Base-by-base conservation (phyloP, 1,140 invertebrate genomes). In the Mya arenaria region DNA sequence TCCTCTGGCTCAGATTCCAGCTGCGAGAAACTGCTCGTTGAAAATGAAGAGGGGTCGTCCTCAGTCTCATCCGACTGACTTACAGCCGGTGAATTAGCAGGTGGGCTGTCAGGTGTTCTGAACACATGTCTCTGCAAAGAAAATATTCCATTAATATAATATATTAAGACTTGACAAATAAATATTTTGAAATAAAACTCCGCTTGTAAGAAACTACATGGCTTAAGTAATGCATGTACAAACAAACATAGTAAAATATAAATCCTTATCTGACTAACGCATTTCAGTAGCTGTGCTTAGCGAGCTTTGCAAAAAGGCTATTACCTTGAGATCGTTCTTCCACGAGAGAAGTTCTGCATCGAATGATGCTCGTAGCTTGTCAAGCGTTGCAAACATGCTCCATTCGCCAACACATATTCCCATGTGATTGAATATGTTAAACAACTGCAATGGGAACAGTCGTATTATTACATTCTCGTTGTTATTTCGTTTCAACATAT, bases 381-480 rank as follows among this genome's bases (percentile, higher is more conserved):
- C 36, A 5, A 69, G n/a, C 4, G 65, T 69, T 44, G 36, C 23
- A 17, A 69, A 48, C 65, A 69, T 69, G 3, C n/a, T 28, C 19
- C 23, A 15, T 25, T 69, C 65, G 17, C 65, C 37, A 4, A 44
- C 37, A 44, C 65, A 69, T n/a, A 69, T 48, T 1, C 65, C 65
- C n/a, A 69, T 8, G 19, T 37, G 30, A 41, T 66, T 66, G n/a
- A 66, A 66, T 28, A 5, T 41, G 32, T 4, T 23, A 25, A 66
- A 66, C 30, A 66, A n/a, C 63, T 66, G 62, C 23, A 37, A 37
- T 37, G 25, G 13, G 10, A 37, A 30, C n/a, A 13, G n/a, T 48
- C 13, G n/a, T 48, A n/a, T n/a, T 15, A 15, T n/a, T 48, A 48
- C n/a, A n/a, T n/a, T n/a, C n/a, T n/a, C n/a, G n/a, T n/a, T n/a